Evolutionary conservation across 2,888 invertebrate genomes (phyloP).

Genomic region (Lasioglossum villosulum): DNA sequence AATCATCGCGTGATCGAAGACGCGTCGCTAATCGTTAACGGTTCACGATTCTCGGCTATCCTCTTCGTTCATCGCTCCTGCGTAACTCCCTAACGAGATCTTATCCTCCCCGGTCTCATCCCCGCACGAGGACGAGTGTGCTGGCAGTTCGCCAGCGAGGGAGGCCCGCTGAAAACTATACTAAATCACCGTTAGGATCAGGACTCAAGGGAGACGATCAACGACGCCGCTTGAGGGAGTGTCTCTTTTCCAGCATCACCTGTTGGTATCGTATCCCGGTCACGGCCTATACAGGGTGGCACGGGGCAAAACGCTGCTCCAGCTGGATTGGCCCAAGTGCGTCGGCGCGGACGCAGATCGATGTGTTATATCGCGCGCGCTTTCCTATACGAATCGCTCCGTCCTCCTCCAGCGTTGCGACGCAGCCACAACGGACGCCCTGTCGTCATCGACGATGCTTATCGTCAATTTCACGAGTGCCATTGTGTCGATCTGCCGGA

Average conservation of each 20-base stretch:
- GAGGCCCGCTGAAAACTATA: slow-evolving; percentile 42
- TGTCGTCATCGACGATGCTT: slow-evolving; percentile 21
- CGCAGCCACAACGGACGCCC: not conserved
- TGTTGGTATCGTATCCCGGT: slow-evolving; percentile 82
- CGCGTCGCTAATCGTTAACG: slow-evolving; percentile 18
- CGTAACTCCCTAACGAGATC: slow-evolving; percentile 7
- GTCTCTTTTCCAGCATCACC: slow-evolving; percentile 80
- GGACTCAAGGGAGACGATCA: slow-evolving; percentile 63
- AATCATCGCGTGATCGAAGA: slow-evolving; percentile 55
- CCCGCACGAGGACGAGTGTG: not conserved
- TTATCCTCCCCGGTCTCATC: not conserved
- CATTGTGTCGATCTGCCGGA: slow-evolving; percentile 36
- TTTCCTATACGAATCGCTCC: slow-evolving; percentile 44
- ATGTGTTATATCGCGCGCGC: slow-evolving; percentile 78
- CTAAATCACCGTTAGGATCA: slow-evolving; percentile 66
- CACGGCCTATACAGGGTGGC: slow-evolving; percentile 71
- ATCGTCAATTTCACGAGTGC: slow-evolving; percentile 45
- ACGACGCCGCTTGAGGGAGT: slow-evolving; percentile 79
- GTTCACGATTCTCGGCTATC: slow-evolving; percentile 16
- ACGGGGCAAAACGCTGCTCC: slow-evolving; percentile 48
- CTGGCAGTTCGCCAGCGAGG: slow-evolving; percentile 16
- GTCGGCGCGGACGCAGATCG: slow-evolving; percentile 78
- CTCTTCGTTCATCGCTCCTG: slow-evolving; percentile 22
- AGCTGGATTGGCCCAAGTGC: slow-evolving; percentile 57
- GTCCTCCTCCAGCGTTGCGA: slow-evolving; percentile 30